Conservation (phyloP, 2,113 vertebrate genomes). For the Hippocampus zosterae region DNA sequence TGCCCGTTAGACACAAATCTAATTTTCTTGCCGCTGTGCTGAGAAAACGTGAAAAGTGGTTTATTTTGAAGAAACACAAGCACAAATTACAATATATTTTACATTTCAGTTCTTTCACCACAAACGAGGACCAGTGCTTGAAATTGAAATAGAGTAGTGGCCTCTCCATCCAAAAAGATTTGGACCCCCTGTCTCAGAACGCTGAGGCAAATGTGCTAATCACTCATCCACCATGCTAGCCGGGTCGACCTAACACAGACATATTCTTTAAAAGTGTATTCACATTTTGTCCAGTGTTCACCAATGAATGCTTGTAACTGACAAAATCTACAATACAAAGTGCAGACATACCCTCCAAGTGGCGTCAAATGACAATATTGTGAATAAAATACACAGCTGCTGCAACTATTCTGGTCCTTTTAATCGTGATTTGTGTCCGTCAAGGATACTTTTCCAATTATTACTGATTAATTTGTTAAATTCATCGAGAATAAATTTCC, state of each 20-base stretch:
- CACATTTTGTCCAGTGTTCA: not conserved
- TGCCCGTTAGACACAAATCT: not conserved
- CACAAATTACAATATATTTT: not conserved
- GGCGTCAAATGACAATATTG: not conserved
- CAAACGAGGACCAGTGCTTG: conserved; percentile 3
- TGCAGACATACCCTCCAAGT: not conserved
- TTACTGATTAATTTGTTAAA: not conserved
- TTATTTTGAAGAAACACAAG: conserved; percentile 34
- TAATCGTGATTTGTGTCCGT: not conserved
- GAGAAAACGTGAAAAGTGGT: conserved; percentile 6
- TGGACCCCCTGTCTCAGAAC: not conserved
- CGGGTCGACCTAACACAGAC: not conserved
- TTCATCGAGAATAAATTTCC: not conserved
- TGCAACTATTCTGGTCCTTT: not conserved
- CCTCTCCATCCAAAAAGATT: not conserved
- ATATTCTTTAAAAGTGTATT: not conserved
- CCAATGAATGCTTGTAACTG: not conserved
- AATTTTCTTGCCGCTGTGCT: not conserved
- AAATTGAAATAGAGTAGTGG: not conserved
- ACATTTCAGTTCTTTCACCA: not conserved
- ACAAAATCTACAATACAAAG: not conserved
- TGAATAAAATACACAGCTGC: not conserved
- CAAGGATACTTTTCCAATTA: not conserved
- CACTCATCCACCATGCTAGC: not conserved
- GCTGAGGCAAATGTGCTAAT: not conserved